Percentiles rank a stretch among this genome's conserved stretches.
phyloP scores from a whole-genome alignment of 2,797 vertebrate species.

The Craterocephalus amniculus region DNA sequence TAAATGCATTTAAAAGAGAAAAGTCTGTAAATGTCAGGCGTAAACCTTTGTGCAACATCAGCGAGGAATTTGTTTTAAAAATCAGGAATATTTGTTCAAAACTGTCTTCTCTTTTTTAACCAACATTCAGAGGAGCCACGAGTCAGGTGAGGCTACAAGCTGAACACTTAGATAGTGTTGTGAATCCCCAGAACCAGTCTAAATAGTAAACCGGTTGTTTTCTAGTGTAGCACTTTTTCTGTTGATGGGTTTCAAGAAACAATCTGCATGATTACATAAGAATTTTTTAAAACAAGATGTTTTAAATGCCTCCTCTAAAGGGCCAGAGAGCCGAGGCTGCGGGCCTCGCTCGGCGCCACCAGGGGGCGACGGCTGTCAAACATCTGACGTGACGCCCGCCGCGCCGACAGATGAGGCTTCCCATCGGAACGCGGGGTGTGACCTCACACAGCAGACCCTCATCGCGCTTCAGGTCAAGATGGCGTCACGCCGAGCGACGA shows the following conservation, averaged over 20 bases:
- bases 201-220: background rate
- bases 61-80: background rate
- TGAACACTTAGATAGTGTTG: background rate
- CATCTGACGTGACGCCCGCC: conserved; percentile 76
- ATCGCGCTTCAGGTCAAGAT: conserved; percentile 11
- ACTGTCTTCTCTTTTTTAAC: conserved; percentile 11
- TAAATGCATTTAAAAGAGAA: background rate
- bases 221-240: background rate
- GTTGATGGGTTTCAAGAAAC: background rate
- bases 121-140: conserved; percentile 11
- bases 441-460: conserved; percentile 34
- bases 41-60: background rate
- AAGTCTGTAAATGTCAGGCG: background rate
- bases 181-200: background rate
- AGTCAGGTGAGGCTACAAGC: conserved; percentile 22
- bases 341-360: conserved; percentile 87
- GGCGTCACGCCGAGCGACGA: conserved; percentile 64
- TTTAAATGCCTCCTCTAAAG: conserved; percentile 75
- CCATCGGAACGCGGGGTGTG: conserved; percentile 21
- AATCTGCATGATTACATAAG: background rate
- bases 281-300: background rate
- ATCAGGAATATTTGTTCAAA: conserved; percentile 7
- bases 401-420: background rate
- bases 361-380: conserved; percentile 89
- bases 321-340: conserved; percentile 91